Conservation (phyloP, 1,140 invertebrate species). For the Sinella curviseta region DNA sequence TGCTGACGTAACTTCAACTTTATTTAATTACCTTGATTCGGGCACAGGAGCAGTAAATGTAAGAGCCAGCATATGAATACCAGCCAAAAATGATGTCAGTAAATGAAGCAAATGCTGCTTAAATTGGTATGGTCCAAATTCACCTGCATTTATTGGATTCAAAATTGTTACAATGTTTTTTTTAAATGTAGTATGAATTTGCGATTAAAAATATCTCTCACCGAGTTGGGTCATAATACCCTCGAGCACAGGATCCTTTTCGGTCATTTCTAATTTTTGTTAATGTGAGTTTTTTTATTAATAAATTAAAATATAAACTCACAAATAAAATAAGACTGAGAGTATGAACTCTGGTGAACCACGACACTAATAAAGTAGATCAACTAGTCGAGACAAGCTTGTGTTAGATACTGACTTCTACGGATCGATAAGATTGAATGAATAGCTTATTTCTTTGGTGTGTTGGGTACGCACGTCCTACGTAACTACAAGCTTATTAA, state of each 20-base stretch:
- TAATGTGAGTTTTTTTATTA: no score
- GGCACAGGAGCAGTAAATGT: conserved; percentile 76
- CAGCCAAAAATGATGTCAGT: conserved; percentile 69
- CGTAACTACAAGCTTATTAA: no score
- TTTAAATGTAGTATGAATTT: not conserved
- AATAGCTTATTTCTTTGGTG: no score
- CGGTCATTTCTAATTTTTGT: conserved; percentile 19
- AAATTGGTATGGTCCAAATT: conserved; percentile 75
- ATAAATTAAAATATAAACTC: no score
- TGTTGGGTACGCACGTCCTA: no score
- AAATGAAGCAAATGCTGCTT: conserved; percentile 73
- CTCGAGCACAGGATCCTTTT: conserved; percentile 30
- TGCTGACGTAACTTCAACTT: not conserved
- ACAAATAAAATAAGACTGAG: no score
- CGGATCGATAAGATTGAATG: no score
- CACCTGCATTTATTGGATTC: conserved; percentile 59
- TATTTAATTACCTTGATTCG: conserved; percentile 63
- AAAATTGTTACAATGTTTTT: not conserved
- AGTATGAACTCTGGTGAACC: no score
- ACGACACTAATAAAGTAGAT: no score
- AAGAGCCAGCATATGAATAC: conserved; percentile 75
- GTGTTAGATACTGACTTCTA: no score
- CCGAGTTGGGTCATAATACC: conserved; percentile 34
- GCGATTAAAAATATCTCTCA: conserved; percentile 17
- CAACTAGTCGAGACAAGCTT: no score